These are phyloP conservation scores for Xylota segnis DNA, from an alignment of 2,888 invertebrate species.

Conservation along the genomic window DNA sequence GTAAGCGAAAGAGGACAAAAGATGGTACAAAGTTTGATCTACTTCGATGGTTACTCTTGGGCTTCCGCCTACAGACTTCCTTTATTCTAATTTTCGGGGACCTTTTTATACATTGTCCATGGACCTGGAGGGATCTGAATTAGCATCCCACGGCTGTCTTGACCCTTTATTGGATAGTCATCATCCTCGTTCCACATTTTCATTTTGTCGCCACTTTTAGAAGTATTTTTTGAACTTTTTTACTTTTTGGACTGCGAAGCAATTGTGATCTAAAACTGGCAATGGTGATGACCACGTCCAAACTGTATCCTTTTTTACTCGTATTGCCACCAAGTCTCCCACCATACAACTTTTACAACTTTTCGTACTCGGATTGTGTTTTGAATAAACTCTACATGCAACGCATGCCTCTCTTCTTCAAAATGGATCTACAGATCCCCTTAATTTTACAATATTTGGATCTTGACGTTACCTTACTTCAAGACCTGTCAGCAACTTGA, in stretches of 20 bases:
- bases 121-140: no score
- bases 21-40: no score
- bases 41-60: no score
- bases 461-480: not conserved
- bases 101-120: no score
- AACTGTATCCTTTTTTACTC: conserved; percentile 15
- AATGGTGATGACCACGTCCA: conserved; percentile 24
- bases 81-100: no score
- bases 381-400: conserved; percentile 50
- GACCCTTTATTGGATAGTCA: not conserved
- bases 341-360: not conserved
- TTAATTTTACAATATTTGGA: conserved; percentile 9
- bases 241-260: conserved; percentile 10
- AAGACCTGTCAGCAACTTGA: not conserved
- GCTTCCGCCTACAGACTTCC: no score
- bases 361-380: conserved; percentile 33
- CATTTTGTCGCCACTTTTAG: conserved; percentile 15
- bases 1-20: no score
- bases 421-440: conserved; percentile 24
- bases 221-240: conserved; percentile 3
- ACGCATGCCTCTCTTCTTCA: not conserved
- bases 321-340: no score
- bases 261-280: no score
- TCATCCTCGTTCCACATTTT: conserved; percentile 2
- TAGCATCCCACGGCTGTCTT: conserved; percentile 7